Conservation (phyloP, 2,888 invertebrate genomes). For the Clistopyga incitator region DNA sequence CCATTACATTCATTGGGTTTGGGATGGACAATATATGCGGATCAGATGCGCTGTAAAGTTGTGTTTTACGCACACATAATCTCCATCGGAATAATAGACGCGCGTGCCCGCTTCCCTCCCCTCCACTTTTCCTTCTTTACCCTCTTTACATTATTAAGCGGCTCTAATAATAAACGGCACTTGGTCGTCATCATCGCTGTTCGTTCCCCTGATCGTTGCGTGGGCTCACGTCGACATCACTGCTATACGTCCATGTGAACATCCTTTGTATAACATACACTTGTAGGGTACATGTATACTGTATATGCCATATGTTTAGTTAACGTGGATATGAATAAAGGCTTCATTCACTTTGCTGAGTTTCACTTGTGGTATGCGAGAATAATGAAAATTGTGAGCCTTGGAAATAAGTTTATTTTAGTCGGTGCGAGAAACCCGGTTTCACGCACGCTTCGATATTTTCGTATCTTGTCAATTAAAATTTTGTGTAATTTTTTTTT, state of each 20-base stretch:
- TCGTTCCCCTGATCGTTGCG: conserved; percentile 38
- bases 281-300: too few species aligned
- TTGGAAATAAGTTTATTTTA: too few species aligned
- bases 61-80: neutral
- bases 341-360: too few species aligned
- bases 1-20: conserved; percentile 47
- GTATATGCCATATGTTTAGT: too few species aligned
- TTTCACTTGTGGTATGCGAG: too few species aligned
- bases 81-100: conserved; percentile 40
- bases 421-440: too few species aligned
- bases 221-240: conserved; percentile 19
- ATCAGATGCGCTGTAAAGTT: conserved; percentile 9
- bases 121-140: conserved; percentile 36
- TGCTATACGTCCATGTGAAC: conserved; percentile 30
- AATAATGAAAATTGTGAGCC: too few species aligned
- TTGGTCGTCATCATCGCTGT: conserved; percentile 52
- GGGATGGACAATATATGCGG: conserved; percentile 8
- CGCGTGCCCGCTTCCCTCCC: conserved; percentile 35
- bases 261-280: conserved; percentile 30
- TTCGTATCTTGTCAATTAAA: too few species aligned
- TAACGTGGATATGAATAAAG: neutral
- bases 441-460: too few species aligned
- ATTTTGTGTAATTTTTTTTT: too few species aligned
- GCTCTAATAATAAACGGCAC: conserved; percentile 62
- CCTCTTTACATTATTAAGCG: conserved; percentile 66